Percentiles rank a stretch among this genome's conserved stretches.
Evolutionary conservation across 2,797 vertebrate species (phyloP).

Genomic region (Pterois miles): DNA sequence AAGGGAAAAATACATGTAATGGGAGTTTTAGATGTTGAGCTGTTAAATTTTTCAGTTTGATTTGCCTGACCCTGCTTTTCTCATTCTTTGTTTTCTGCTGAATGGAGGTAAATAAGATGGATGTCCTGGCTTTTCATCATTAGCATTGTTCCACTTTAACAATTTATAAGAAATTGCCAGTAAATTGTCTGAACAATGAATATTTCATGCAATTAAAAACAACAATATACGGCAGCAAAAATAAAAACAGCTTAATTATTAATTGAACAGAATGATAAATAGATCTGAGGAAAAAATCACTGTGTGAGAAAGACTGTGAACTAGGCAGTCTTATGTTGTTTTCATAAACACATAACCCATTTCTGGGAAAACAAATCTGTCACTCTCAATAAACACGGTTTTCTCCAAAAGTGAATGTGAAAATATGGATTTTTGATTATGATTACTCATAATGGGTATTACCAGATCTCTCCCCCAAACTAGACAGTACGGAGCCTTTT

Average conservation of each 20-base stretch:
- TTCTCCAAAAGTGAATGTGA: constrained; percentile 74
- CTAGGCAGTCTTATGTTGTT: constrained; percentile 79
- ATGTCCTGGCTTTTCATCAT: constrained; percentile 87
- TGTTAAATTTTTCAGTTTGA: constrained; percentile 89
- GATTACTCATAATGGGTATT: constrained; percentile 81
- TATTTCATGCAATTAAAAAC: constrained; percentile 88
- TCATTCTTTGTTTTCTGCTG: constrained; percentile 78
- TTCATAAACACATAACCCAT: constrained; percentile 84
- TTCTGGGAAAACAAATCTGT: constrained; percentile 84
- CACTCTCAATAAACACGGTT: constrained; percentile 75
- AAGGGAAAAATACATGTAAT: constrained; percentile 88
- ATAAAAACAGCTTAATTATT: constrained; percentile 90
- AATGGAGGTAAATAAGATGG: constrained; percentile 85
- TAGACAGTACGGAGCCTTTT: constrained; percentile 65
- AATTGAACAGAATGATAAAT: constrained; percentile 87
- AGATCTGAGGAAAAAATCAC: constrained; percentile 77
- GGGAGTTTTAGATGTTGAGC: constrained; percentile 84
- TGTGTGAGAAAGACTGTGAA: constrained; percentile 79
- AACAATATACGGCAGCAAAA: constrained; percentile 85
- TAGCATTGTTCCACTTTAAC: constrained; percentile 88
- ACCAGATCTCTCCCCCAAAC: constrained; percentile 58
- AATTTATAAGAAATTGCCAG: constrained; percentile 87
- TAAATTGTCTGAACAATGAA: constrained; percentile 84
- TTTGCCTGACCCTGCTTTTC: constrained; percentile 76
- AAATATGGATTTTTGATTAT: constrained; percentile 84